Evolutionary conservation across 2,888 invertebrate species (phyloP).

Genomic region (Rhorus exstirpatorius): DNA sequence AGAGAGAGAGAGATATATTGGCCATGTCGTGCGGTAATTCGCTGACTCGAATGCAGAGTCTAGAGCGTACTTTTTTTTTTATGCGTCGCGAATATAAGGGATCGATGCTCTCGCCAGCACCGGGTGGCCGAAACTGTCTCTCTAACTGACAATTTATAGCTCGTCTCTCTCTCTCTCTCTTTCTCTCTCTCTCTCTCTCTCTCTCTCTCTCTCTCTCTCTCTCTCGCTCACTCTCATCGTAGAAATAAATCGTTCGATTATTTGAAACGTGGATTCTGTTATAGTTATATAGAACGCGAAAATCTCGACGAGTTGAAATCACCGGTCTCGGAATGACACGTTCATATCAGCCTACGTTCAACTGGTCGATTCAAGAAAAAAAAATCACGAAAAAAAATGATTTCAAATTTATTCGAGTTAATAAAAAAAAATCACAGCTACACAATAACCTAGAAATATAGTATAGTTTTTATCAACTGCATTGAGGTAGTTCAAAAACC

Average conservation of each 20-base stretch:
- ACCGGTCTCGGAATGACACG: not conserved
- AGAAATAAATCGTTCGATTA: constrained; percentile 64
- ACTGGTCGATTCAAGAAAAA: constrained; percentile 20
- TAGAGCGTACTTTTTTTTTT: constrained; percentile 43
- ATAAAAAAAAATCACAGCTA: not conserved
- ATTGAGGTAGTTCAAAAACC: not conserved
- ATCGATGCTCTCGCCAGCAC: constrained; percentile 39
- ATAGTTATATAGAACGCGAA: constrained; percentile 20
- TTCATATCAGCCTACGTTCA: constrained; percentile 28
- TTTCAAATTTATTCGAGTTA: not conserved
- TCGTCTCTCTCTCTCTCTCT: constrained; percentile 17
- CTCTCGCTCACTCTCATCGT: constrained; percentile 21
- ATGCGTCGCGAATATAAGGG: constrained; percentile 53
- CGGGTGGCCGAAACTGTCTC: constrained; percentile 39
- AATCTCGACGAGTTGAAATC: constrained; percentile 2
- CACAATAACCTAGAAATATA: not conserved
- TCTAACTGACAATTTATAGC: constrained; percentile 63
- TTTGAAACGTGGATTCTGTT: constrained; percentile 36
- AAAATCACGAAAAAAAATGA: constrained; percentile 6
- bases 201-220: too few relatives aligned
- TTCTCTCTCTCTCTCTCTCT: not conserved
- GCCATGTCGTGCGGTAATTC: constrained; percentile 46
- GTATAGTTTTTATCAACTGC: not conserved
- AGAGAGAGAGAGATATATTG: constrained; percentile 7
- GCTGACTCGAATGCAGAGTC: constrained; percentile 58